Percentiles rank a stretch among this genome's conserved stretches.
Conservation (phyloP, 2,797 vertebrate genomes). For the Peromyscus eremicus region DNA sequence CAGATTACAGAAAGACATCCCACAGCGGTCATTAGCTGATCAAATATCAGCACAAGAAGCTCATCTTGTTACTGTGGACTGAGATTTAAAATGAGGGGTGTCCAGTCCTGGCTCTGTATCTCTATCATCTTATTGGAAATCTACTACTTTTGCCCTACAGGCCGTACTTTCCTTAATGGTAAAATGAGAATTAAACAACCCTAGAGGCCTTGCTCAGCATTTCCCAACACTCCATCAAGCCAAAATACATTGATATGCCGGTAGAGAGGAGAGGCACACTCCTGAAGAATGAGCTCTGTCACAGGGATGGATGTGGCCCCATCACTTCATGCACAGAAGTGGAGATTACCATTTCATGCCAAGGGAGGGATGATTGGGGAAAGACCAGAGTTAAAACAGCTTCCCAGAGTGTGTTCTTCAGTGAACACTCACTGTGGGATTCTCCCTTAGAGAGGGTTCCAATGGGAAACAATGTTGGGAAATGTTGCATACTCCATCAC, state of each 20-base stretch:
- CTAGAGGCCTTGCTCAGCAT: neutral
- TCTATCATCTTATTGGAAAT: neutral
- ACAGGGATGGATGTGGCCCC: neutral
- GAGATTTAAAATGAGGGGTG: neutral
- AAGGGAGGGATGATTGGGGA: neutral
- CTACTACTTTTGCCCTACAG: neutral
- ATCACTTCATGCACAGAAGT: neutral
- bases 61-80: neutral
- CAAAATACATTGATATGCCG: neutral
- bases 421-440: neutral
- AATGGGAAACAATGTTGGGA: neutral
- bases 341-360: neutral
- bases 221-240: neutral
- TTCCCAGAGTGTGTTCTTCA: neutral
- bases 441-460: neutral
- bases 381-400: neutral
- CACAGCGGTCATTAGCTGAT: neutral
- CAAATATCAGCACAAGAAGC: neutral
- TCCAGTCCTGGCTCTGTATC: neutral
- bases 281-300: neutral
- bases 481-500: fast-evolving
- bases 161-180: neutral
- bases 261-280: neutral
- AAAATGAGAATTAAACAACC: neutral
- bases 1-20: no score